These are phyloP conservation scores for Carposina sasakii DNA, from an alignment of 1,140 invertebrate genomes.

Conservation along the genomic window DNA sequence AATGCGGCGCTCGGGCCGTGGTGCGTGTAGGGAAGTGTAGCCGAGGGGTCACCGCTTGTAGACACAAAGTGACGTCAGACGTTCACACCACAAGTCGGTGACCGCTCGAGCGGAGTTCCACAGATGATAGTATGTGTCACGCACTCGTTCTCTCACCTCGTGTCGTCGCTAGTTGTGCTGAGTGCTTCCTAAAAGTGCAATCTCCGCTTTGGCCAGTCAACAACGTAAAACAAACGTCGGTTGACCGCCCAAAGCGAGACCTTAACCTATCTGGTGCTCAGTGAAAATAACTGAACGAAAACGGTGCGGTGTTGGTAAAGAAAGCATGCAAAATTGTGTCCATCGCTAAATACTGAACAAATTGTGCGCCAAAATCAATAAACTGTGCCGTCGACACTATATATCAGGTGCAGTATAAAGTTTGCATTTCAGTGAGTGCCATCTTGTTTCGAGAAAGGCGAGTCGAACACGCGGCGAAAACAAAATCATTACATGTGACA, in stretches of 20 bases:
- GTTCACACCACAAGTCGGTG: neutral
- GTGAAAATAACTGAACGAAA: conserved; percentile 65
- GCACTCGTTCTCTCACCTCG: conserved; percentile 71
- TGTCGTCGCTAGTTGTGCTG: conserved; percentile 65
- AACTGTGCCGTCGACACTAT: conserved; percentile 77
- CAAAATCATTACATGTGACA: conserved; percentile 80
- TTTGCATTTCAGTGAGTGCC: conserved; percentile 77
- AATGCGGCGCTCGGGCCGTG: conserved; percentile 73
- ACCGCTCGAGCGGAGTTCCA: conserved; percentile 10
- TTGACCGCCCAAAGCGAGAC: conserved; percentile 38
- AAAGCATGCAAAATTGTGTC: conserved; percentile 73
- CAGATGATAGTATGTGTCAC: conserved; percentile 26
- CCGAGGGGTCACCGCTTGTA: conserved; percentile 21
- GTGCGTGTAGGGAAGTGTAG: conserved; percentile 46
- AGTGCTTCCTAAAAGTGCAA: conserved; percentile 65
- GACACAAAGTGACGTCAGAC: neutral
- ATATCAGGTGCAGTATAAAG: conserved; percentile 75
- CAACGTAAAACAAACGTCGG: neutral
- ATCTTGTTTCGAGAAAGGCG: conserved; percentile 54
- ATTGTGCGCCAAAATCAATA: conserved; percentile 76
- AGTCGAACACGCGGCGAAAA: conserved; percentile 48
- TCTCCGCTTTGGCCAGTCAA: conserved; percentile 36
- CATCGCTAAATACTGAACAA: conserved; percentile 73
- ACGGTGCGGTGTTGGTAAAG: conserved; percentile 68
- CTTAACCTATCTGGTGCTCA: conserved; percentile 62